These are phyloP conservation scores for Coelinius sp. DNA, from an alignment of 2,888 invertebrate genomes.

Conservation along the genomic window DNA sequence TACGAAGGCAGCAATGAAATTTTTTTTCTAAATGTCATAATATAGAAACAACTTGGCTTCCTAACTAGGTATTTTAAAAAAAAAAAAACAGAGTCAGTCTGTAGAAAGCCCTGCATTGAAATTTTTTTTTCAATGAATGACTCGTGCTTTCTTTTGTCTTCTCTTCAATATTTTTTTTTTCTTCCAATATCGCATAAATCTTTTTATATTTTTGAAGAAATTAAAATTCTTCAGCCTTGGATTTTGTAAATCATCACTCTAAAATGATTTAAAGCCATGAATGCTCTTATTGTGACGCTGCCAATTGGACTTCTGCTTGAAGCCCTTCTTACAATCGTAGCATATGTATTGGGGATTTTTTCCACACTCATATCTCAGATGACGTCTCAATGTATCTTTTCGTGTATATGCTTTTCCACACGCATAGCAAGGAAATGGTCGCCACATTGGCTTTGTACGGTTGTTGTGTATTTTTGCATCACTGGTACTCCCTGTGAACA, in stretches of 20 bases:
- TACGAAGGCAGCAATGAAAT: constrained; percentile 3
- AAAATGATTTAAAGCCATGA: constrained; percentile 52
- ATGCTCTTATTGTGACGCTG: constrained; percentile 61
- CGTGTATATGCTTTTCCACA: constrained; percentile 66
- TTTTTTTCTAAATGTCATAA: neutral
- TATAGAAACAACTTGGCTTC: neutral
- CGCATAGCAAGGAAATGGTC: constrained; percentile 54
- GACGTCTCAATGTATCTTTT: constrained; percentile 83
- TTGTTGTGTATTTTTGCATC: constrained; percentile 41
- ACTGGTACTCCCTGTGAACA: constrained; percentile 54
- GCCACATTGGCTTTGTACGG: constrained; percentile 40
- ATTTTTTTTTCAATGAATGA: neutral
- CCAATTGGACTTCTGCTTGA: constrained; percentile 75
- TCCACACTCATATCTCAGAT: constrained; percentile 83
- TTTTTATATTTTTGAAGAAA: neutral
- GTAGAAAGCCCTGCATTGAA: neutral
- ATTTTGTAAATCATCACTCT: neutral
- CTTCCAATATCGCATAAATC: no score
- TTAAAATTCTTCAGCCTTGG: neutral
- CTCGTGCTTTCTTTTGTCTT: constrained; percentile 20
- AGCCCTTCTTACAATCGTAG: constrained; percentile 79
- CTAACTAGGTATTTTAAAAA: neutral
- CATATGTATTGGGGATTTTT: constrained; percentile 82
- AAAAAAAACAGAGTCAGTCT: neutral
- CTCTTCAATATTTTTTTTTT: constrained; percentile 20